Conservation (phyloP, 2,888 invertebrate species). For the Meganola albula region DNA sequence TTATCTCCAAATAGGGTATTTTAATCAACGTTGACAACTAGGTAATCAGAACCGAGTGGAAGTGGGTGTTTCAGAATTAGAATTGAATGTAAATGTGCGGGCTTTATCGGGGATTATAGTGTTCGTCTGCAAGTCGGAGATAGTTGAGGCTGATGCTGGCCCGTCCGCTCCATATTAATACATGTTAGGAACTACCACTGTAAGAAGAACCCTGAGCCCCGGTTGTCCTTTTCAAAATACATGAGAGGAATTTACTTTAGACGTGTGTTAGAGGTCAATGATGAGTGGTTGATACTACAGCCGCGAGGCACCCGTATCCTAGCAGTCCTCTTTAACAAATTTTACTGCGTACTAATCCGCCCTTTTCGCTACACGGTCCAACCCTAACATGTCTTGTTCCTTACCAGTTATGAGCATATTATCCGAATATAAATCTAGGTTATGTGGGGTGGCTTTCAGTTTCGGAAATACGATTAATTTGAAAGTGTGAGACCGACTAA, state of each 20-base stretch:
- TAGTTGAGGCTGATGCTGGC: slow-evolving; percentile 60
- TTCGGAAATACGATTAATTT: slow-evolving; percentile 56
- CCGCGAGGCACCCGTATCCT: slow-evolving; percentile 63
- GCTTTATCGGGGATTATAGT: slow-evolving; percentile 79
- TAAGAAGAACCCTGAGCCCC: slow-evolving; percentile 28
- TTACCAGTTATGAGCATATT: slow-evolving; percentile 63
- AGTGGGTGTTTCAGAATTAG: slow-evolving; percentile 70
- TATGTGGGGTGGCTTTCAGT: slow-evolving; percentile 49
- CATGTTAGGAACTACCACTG: slow-evolving; percentile 39
- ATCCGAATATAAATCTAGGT: slow-evolving; percentile 70
- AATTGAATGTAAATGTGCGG: slow-evolving; percentile 80
- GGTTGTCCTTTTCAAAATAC: slow-evolving; percentile 2
- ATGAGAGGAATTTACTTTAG: not conserved
- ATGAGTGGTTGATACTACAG: slow-evolving; percentile 37
- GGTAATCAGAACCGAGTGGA: slow-evolving; percentile 68
- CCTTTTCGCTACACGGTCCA: slow-evolving; percentile 51
- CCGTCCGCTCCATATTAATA: slow-evolving; percentile 55
- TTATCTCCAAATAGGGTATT: slow-evolving; percentile 42
- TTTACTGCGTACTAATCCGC: slow-evolving; percentile 71
- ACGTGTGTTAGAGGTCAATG: slow-evolving; percentile 24
- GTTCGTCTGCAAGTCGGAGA: slow-evolving; percentile 73
- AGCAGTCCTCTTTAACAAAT: slow-evolving; percentile 69
- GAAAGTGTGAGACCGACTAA: slow-evolving; percentile 39
- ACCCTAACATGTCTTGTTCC: slow-evolving; percentile 64
- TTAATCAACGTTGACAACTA: slow-evolving; percentile 70